Conservation (phyloP, 1,140 invertebrate species). For the Aphaenogaster rudis region DNA sequence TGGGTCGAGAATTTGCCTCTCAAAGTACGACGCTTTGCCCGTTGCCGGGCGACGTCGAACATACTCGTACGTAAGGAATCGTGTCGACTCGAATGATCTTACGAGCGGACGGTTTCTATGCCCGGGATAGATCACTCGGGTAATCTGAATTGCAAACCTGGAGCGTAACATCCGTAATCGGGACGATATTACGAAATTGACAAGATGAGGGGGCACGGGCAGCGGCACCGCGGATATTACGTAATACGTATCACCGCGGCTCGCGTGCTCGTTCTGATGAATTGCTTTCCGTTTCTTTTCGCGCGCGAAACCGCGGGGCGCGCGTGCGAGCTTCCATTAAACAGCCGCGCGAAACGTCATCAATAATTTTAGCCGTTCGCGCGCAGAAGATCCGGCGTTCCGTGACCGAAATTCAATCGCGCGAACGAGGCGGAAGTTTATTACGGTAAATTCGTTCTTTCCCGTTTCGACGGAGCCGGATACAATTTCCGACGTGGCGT, state of each 20-base stretch:
- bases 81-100: slow-evolving; percentile 54
- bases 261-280: slow-evolving; percentile 49
- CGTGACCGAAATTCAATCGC: slow-evolving; percentile 49
- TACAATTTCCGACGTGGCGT: slow-evolving; percentile 69
- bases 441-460: slow-evolving; percentile 70
- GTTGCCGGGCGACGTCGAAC: slow-evolving; percentile 41
- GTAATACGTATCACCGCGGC: slow-evolving; percentile 25
- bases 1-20: slow-evolving; percentile 68
- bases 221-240: not conserved
- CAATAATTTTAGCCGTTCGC: slow-evolving; percentile 52
- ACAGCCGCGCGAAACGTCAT: slow-evolving; percentile 46
- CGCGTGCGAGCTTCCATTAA: slow-evolving; percentile 57
- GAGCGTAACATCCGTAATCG: slow-evolving; percentile 36
- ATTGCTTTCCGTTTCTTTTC: slow-evolving; percentile 55
- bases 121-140: slow-evolving; percentile 40
- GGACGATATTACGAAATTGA: slow-evolving; percentile 40
- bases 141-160: slow-evolving; percentile 22
- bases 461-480: slow-evolving; percentile 62
- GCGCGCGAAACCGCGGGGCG: slow-evolving; percentile 39
- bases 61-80: slow-evolving; percentile 57
- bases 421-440: slow-evolving; percentile 42
- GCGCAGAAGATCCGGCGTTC: slow-evolving; percentile 49
- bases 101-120: slow-evolving; percentile 38
- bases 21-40: slow-evolving; percentile 23
- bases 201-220: not conserved